phyloP scores from a whole-genome alignment of 1,140 invertebrate genomes.

The Acromyrmex heyeri region DNA sequence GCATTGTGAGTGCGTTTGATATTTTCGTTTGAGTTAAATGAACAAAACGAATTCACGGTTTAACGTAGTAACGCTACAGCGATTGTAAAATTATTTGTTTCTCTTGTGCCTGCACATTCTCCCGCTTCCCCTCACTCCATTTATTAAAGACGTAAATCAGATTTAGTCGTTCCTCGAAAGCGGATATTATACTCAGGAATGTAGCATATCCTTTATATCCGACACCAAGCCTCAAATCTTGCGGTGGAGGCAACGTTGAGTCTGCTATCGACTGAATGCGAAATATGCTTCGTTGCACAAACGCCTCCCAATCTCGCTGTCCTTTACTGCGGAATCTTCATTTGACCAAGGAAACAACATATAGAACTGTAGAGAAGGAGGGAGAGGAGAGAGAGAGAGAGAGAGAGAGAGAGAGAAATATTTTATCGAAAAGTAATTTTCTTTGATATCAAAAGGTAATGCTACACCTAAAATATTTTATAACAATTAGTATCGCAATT shows the following conservation, averaged over 20 bases:
- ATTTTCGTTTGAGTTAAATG: constrained; percentile 13
- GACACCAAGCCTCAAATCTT: not conserved
- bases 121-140: not conserved
- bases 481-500: not conserved
- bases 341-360: constrained; percentile 4
- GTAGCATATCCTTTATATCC: constrained; percentile 29
- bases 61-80: not conserved
- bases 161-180: constrained; percentile 20
- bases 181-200: constrained; percentile 26
- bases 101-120: not conserved
- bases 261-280: constrained; percentile 25
- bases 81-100: constrained; percentile 41
- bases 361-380: not conserved
- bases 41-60: constrained; percentile 22
- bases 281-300: constrained; percentile 24
- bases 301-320: not conserved
- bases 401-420: not conserved
- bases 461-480: not conserved
- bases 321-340: constrained; percentile 3
- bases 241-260: not conserved
- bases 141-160: constrained; percentile 31
- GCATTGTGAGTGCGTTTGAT: not conserved
- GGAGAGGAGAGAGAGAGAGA: not conserved
- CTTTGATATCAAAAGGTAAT: not conserved
- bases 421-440: not conserved